These are phyloP conservation scores for Diogma glabrata DNA, from an alignment of 2,888 invertebrate species.

Conservation along the genomic window DNA sequence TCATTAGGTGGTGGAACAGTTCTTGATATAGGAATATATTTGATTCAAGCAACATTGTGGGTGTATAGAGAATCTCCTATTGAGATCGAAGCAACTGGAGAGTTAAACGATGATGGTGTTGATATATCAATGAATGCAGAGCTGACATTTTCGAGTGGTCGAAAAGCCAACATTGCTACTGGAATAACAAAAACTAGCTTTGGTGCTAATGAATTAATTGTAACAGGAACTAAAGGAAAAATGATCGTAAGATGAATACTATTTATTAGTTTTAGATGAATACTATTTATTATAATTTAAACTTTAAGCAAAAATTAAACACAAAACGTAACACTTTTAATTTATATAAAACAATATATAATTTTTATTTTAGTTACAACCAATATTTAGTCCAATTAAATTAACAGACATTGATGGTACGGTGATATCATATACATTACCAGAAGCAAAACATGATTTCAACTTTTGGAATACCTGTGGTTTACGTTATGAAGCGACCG, in stretches of 20 bases:
- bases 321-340: too few species aligned
- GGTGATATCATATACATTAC: conserved; percentile 52
- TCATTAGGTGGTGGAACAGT: conserved; percentile 67
- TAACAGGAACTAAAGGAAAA: conserved; percentile 34
- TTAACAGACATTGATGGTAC: conserved; percentile 52
- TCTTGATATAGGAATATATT: conserved; percentile 67
- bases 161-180: conserved; percentile 27
- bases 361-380: conserved; percentile 31
- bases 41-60: conserved; percentile 58
- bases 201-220: conserved; percentile 17
- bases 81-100: conserved; percentile 54
- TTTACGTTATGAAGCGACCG: conserved; percentile 64
- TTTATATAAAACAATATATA: neutral
- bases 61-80: conserved; percentile 58
- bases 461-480: conserved; percentile 64
- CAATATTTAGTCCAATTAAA: conserved; percentile 64
- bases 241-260: conserved; percentile 27
- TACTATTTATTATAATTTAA: too few species aligned
- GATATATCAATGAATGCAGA: conserved; percentile 42
- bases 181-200: conserved; percentile 21
- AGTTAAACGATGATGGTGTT: conserved; percentile 56
- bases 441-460: conserved; percentile 43
- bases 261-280: too few species aligned
- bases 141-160: conserved; percentile 28
- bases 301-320: too few species aligned